Evolutionary conservation across 2,888 invertebrate species (phyloP).

Genomic region (Notodonta dromedarius): DNA sequence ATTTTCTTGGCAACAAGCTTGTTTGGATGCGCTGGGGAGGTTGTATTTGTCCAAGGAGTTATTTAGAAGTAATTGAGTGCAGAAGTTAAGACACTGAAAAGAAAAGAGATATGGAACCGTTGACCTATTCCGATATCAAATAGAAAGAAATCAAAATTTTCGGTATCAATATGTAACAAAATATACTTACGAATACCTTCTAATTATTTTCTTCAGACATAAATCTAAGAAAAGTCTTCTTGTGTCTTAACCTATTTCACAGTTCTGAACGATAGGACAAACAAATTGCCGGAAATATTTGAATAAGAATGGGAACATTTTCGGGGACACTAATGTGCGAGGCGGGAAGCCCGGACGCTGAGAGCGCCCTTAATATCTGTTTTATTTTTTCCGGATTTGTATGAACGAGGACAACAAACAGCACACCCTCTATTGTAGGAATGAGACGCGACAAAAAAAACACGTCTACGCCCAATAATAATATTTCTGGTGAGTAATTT

Average conservation of each 20-base stretch:
- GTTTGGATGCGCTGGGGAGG: constrained; percentile 44
- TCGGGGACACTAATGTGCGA: constrained; percentile 78
- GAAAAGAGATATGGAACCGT: no score
- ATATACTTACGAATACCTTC: no score
- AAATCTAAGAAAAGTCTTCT: constrained; percentile 44
- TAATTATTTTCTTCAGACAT: constrained; percentile 8
- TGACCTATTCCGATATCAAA: no score
- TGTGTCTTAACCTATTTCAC: constrained; percentile 58
- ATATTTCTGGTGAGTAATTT: constrained; percentile 71
- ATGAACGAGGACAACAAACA: constrained; percentile 75
- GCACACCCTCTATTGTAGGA: constrained; percentile 63
- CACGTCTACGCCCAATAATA: constrained; percentile 70
- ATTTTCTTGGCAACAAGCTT: constrained; percentile 74
- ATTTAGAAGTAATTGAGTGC: no score
- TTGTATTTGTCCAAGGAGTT: no score
- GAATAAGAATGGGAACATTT: constrained; percentile 80
- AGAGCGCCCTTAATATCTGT: constrained; percentile 75
- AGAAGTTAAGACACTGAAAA: no score
- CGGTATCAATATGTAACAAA: no score
- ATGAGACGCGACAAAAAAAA: constrained; percentile 59
- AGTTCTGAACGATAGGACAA: constrained; percentile 73
- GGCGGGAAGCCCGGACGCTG: constrained; percentile 71
- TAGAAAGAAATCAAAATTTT: no score
- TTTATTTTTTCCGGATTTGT: constrained; percentile 83
- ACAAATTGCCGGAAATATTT: constrained; percentile 83